Evolutionary conservation across 2,113 vertebrate genomes (phyloP), one percentile per base, ranked within the genome.

Genomic region (Lamprotornis superbus): DNA sequence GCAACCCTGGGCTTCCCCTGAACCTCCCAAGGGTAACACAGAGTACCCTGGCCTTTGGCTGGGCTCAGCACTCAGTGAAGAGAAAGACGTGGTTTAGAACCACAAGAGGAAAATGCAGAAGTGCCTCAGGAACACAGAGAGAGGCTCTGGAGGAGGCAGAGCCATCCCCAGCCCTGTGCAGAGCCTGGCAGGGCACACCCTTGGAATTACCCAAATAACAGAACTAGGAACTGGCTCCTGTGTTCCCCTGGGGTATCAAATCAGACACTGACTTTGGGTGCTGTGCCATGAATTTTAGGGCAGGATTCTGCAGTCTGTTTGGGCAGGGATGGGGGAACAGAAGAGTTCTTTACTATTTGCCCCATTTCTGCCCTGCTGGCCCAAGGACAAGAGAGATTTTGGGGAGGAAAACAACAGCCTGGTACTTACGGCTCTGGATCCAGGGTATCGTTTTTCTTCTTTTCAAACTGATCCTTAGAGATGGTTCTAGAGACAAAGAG

Each of bases 401-500:
- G 5, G 77, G 7, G 63, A 49, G 17, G 47, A 73, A 88, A 74
- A 44, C 63, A 75, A 56, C 3, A 21, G 59, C 12, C 55, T 24
- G 89, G 70, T 95, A 99, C 99, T 99, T 98, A 99, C 99, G 99
- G 99, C 97, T 99, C 99, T 18, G 99, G 98, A 96, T 99, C 99
- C 81, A 99, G 98, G 13, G 99, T 99, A 60, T 99, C 99, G 6
- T 99, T 99, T 97, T 99, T 99, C 98, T 99, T 99, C 96, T 99
- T 99, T 97, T 99, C 99, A 98, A 99, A 99, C 95, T 99, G 99
- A 97, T 99, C 99, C 98, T 99, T 99, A 82, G 99, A 99, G 97
- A 99, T 99, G 97, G 98, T 99, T 94, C 99, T 99, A 95, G 61
- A 96, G 90, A 94, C 52, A 96, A 74, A 95, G 69, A 96, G 90